Base-by-base conservation (phyloP, 2,888 invertebrate species). In the Adelognathus sp. region DNA sequence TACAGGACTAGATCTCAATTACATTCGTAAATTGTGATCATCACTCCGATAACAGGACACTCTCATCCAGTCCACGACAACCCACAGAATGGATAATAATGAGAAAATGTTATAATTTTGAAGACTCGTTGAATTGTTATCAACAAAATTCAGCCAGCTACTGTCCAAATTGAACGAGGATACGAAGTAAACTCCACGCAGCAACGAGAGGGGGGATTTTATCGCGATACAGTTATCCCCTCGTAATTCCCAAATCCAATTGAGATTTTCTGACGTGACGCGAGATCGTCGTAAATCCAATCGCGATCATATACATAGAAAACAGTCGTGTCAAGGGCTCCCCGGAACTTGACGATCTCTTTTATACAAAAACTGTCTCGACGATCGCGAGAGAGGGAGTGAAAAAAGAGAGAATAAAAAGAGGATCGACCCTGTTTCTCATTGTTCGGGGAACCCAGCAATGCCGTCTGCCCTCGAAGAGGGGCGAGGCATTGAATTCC, bases 191-290 rank as follows among this genome's bases (percentile, higher is more conserved):
- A 21, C 21, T 4, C 4, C n/a, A 50, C n/a, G 50, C 9, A 21
- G 50, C 11, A 50, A 21, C 50, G n/a, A n/a, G n/a, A 4, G 4
- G 18, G 21, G 50, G 11, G 50, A 21, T 50, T 4, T 21, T 21
- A 24, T 50, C 50, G 50, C 50, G 3, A 50, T 50, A n/a, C n/a
- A 9, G 50, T 50, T 24, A 50, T 11, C 24, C 50, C 50, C 67
- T 11, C 41, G 44, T 54, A 54, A 67, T 31, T 54, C 27, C 41
- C 18, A 67, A 67, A 67, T 67, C 67, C 67, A 67, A 67, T 67
- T 67, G 67, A 54, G 39, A 54, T 67, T 67, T 29, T 16, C 11
- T n/a, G 54, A 29, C 52, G 11, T 54, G 54, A 67, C 67, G 54
- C 39, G 29, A 29, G 54, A 52, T 39, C n/a, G 64, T 27, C 16